phyloP scores from a whole-genome alignment of 2,888 invertebrate species.

The Drosophila maculinotata region DNA sequence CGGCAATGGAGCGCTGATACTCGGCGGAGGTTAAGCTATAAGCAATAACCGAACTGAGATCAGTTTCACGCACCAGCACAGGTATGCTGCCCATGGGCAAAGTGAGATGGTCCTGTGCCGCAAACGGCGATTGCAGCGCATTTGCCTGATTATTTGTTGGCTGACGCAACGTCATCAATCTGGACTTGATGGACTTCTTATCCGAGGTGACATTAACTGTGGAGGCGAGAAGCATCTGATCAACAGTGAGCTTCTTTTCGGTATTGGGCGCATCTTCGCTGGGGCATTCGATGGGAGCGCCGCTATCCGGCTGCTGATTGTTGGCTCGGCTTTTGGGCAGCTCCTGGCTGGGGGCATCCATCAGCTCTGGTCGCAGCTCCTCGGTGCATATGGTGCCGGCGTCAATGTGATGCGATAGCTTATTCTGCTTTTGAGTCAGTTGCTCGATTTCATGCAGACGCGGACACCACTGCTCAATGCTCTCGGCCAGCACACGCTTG shows the following conservation, averaged over 20 bases:
- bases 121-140: conserved; percentile 87
- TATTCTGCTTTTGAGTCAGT: conserved; percentile 78
- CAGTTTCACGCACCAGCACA: conserved; percentile 91
- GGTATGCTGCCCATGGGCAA: conserved; percentile 88
- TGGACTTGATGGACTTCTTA: conserved; percentile 88
- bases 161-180: conserved; percentile 89
- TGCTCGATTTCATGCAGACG: conserved; percentile 85
- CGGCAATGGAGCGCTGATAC: conserved; percentile 88
- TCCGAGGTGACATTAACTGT: conserved; percentile 78
- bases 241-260: conserved; percentile 67
- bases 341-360: conserved; percentile 80
- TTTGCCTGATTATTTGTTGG: conserved; percentile 86
- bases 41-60: conserved; percentile 94
- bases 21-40: conserved; percentile 91
- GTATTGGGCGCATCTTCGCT: conserved; percentile 43
- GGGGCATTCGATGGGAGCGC: conserved; percentile 33
- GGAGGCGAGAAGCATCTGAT: conserved; percentile 61
- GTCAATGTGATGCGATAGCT: conserved; percentile 75
- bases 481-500: conserved; percentile 89
- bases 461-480: conserved; percentile 90
- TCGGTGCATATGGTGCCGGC: conserved; percentile 84
- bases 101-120: conserved; percentile 89
- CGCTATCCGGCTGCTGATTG: conserved; percentile 24
- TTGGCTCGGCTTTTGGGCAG: conserved; percentile 36
- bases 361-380: conserved; percentile 85